phyloP scores from a whole-genome alignment of 92 coral and sea anemone genomes.

The Chrysogorgia sp. region DNA sequence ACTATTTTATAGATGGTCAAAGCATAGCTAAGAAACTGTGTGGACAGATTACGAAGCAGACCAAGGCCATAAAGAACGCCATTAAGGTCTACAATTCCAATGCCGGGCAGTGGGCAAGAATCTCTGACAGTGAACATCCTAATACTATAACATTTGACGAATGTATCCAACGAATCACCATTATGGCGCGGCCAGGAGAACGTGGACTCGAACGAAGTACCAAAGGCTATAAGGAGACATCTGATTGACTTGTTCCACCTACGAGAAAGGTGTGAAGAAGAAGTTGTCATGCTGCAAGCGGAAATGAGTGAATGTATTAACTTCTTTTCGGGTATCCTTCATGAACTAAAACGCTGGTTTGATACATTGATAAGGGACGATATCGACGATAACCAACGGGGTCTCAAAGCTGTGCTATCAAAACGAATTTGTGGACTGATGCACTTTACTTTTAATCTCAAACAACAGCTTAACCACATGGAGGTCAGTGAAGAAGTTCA shows the following conservation, averaged over 20 bases:
- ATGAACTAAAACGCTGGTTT: constrained; percentile 4
- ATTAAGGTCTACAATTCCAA: constrained; percentile 36
- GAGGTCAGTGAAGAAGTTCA: neutral
- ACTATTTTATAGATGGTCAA: constrained; percentile 60
- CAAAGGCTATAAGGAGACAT: neutral
- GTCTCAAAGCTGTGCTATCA: too few relatives aligned
- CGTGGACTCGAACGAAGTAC: neutral
- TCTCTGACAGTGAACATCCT: too few relatives aligned
- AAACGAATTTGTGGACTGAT: too few relatives aligned
- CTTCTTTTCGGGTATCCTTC: neutral
- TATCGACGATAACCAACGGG: too few relatives aligned
- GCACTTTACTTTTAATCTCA: neutral
- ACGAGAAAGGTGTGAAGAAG: constrained; percentile 10
- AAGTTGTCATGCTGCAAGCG: neutral
- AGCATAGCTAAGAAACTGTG: constrained; percentile 58
- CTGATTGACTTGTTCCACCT: neutral
- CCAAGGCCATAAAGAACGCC: constrained; percentile 43
- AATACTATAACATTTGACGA: too few relatives aligned
- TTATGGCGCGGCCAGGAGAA: neutral
- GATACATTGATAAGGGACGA: neutral
- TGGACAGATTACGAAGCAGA: constrained; percentile 47
- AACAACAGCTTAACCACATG: neutral
- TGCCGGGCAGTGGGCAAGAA: too few relatives aligned
- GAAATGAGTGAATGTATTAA: constrained; percentile 3
- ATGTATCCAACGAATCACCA: neutral